phyloP scores from a whole-genome alignment of 2,113 vertebrate genomes.

The Phyllostomus hastatus region DNA sequence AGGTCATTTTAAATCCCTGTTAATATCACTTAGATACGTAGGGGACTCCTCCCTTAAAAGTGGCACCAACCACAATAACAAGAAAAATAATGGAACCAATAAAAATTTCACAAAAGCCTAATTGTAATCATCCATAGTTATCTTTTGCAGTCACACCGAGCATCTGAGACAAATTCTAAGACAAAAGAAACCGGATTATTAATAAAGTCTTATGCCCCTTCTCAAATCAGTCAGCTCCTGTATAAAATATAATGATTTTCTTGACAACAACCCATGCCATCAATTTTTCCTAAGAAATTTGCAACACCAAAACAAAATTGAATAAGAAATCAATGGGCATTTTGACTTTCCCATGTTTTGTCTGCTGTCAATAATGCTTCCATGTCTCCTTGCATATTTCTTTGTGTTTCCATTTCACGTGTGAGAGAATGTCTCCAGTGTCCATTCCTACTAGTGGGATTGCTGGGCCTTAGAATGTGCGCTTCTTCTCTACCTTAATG shows the following conservation, averaged over 20 bases:
- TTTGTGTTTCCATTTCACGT: neutral
- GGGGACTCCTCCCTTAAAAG: neutral
- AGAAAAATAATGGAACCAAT: neutral
- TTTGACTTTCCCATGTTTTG: neutral
- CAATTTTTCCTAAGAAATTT: neutral
- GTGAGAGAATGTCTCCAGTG: neutral
- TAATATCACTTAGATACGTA: constrained; percentile 1
- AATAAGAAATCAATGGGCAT: neutral
- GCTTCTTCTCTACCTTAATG: neutral
- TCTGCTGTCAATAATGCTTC: neutral
- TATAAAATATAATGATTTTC: neutral
- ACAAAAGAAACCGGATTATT: neutral
- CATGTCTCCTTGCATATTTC: neutral
- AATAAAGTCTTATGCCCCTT: neutral
- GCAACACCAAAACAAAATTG: neutral
- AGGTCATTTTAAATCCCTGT: constrained; percentile 34
- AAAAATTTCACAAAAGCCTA: neutral
- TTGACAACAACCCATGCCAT: neutral
- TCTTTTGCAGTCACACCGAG: constrained; percentile 25
- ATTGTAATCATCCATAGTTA: neutral
- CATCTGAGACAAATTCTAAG: neutral
- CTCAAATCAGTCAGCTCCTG: neutral
- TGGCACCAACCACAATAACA: neutral
- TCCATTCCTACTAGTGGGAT: neutral
- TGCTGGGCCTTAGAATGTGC: neutral